A percentile compares a stretch with the other conserved stretches of the same genome.
phyloP scores from a whole-genome alignment of 2,797 vertebrate genomes.

The Miichthys miiuy region DNA sequence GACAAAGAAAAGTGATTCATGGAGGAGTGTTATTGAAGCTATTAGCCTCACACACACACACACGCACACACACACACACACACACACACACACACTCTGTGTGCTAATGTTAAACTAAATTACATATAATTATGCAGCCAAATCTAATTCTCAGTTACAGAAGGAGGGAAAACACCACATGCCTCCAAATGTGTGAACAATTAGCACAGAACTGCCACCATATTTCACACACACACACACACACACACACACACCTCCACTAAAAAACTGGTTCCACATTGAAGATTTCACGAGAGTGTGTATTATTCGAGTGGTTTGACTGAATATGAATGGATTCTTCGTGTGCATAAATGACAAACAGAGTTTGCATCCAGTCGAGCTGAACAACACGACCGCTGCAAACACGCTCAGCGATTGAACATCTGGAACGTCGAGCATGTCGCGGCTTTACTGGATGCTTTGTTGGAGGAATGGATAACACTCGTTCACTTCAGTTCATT shows the following conservation, averaged over 20 bases:
- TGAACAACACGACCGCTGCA: too few species aligned
- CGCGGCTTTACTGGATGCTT: too few species aligned
- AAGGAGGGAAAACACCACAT: constrained; percentile 30
- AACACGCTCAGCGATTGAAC: too few species aligned
- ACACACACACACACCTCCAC: too few species aligned
- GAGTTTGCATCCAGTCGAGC: too few species aligned
- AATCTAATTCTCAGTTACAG: constrained; percentile 33
- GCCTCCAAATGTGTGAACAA: constrained; percentile 29
- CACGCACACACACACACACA: constrained; percentile 11
- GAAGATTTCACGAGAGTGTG: too few species aligned
- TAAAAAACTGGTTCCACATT: too few species aligned
- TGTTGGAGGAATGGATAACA: too few species aligned
- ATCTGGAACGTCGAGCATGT: too few species aligned
- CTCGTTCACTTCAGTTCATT: background rate
- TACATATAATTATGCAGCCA: constrained; percentile 31
- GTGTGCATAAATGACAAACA: too few species aligned
- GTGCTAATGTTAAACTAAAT: constrained; percentile 32
- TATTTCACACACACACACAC: constrained; percentile 4
- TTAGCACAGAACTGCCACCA: constrained; percentile 10
- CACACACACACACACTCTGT: background rate
- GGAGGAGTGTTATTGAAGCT: constrained; percentile 32
- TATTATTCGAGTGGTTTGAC: too few species aligned
- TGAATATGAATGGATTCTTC: too few species aligned
- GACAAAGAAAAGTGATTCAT: constrained; percentile 49
- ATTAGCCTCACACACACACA: constrained; percentile 34